Evolutionary conservation across 2,888 invertebrate species (phyloP).

Genomic region (Drosophila tripunctata): DNA sequence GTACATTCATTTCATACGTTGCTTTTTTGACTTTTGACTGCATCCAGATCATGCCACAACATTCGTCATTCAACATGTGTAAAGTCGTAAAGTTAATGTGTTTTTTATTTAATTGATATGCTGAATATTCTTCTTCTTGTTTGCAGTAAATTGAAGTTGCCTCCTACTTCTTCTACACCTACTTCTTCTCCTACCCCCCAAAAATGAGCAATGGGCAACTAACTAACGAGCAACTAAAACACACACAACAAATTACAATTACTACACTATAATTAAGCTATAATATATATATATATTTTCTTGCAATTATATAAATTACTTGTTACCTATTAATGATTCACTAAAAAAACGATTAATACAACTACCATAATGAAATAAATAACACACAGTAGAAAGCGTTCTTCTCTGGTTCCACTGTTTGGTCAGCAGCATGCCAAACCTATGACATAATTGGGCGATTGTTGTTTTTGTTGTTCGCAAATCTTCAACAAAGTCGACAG

Average conservation of each 20-base stretch:
- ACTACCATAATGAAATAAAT: constrained; percentile 36
- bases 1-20: constrained; percentile 22
- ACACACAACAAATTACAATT: constrained; percentile 17
- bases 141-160: constrained; percentile 75
- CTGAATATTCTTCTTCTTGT: constrained; percentile 62
- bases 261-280: constrained; percentile 24
- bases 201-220: constrained; percentile 34
- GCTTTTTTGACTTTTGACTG: constrained; percentile 4
- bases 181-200: constrained; percentile 5
- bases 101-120: constrained; percentile 45
- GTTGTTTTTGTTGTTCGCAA: constrained; percentile 64
- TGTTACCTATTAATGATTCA: constrained; percentile 20
- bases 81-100: constrained; percentile 22
- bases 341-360: constrained; percentile 16
- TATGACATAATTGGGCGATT: constrained; percentile 67
- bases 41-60: constrained; percentile 8
- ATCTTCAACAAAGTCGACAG: constrained; percentile 20
- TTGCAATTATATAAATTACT: constrained; percentile 21
- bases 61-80: constrained; percentile 29
- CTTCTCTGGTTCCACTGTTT: constrained; percentile 21
- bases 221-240: constrained; percentile 48
- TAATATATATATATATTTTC: too few relatives aligned
- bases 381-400: constrained; percentile 21
- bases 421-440: constrained; percentile 49
- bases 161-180: constrained; percentile 11